A percentile compares a stretch with the other conserved stretches of the same genome.
These are phyloP conservation scores for Pseudocheirus occidentalis DNA, from an alignment of 2,797 vertebrate species.

Conservation along the genomic window DNA sequence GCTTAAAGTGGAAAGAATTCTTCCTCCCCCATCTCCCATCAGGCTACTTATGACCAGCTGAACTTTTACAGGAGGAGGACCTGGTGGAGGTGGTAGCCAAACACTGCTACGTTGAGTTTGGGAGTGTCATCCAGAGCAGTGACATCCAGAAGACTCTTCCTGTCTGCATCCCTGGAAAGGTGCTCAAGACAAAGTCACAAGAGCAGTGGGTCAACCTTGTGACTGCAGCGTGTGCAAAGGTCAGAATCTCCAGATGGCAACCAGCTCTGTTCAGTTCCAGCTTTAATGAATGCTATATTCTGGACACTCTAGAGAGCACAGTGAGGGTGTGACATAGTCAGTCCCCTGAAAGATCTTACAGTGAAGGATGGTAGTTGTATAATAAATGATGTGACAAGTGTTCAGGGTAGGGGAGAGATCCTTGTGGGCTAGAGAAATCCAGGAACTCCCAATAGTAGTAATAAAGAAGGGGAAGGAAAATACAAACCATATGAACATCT, in stretches of 20 bases:
- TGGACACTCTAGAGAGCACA: background rate
- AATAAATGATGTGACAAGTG: background rate
- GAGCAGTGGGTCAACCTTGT: constrained; percentile 92
- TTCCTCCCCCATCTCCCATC: background rate
- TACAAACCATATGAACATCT: background rate
- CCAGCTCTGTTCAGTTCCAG: background rate
- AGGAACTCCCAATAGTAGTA: background rate
- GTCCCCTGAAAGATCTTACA: background rate
- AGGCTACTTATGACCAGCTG: constrained; percentile 50
- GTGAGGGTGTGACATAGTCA: background rate
- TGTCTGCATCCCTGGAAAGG: constrained; percentile 88
- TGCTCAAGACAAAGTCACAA: constrained; percentile 90
- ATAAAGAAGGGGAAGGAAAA: background rate
- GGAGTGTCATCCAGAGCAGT: constrained; percentile 82
- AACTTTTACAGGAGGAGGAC: constrained; percentile 89
- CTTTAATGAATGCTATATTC: background rate
- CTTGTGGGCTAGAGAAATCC: background rate
- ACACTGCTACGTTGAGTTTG: constrained; percentile 90
- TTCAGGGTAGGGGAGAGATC: background rate
- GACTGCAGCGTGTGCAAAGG: constrained; percentile 88
- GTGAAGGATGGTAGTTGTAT: background rate
- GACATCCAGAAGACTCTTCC: constrained; percentile 87
- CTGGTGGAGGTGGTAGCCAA: constrained; percentile 89
- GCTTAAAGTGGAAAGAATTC: background rate
- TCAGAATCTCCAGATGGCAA: constrained; percentile 78